Base-by-base conservation (phyloP, 2,888 invertebrate genomes). In the Desoria tigrina region DNA sequence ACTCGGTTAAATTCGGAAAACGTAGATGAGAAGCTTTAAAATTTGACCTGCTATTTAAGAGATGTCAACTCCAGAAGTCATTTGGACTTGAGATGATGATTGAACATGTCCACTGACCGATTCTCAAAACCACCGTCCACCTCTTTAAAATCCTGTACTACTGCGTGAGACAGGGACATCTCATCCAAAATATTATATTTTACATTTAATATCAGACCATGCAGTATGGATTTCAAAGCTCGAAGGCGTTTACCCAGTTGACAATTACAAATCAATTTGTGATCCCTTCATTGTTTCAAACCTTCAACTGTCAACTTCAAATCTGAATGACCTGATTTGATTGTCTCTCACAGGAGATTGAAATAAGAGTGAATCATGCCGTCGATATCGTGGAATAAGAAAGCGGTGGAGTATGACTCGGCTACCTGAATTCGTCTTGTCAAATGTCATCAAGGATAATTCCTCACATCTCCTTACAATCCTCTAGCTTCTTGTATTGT, bases 241-340 rank as follows among this genome's bases (percentile, higher is more conserved):
- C n/a, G 16, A 45, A 45, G 45, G 45, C 45, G 45, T 45, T 45
- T 18, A 45, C 45, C 45, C n/a, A 45, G 16, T 45, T 45, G 16
- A 45, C 45, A 45, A 45, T 45, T 45, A 45, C 45, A 45, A 45
- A 45, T 45, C 45, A 45, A 45, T 45, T 45, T 45, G 45, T 45
- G 32, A 45, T 45, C 16, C 21, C 45, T 45, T n/a, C 21, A 18
- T 45, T 45, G 45, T 45, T 45, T 16, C 39, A 11, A n/a, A n/a
- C n/a, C n/a, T n/a, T n/a, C 32, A 21, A 11, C 16, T 21, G 45
- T 45, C 45, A 45, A 21, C 16, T 6, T 45, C 45, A 32, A 32
- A 11, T 45, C 16, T n/a, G 9, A n/a, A 45, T 45, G 45, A 45
- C 45, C 45, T 45, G 45, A 16, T 45, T 45, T 45, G 4, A 11